Conservation (phyloP, 2,888 invertebrate species). For the Eledona agricola region DNA sequence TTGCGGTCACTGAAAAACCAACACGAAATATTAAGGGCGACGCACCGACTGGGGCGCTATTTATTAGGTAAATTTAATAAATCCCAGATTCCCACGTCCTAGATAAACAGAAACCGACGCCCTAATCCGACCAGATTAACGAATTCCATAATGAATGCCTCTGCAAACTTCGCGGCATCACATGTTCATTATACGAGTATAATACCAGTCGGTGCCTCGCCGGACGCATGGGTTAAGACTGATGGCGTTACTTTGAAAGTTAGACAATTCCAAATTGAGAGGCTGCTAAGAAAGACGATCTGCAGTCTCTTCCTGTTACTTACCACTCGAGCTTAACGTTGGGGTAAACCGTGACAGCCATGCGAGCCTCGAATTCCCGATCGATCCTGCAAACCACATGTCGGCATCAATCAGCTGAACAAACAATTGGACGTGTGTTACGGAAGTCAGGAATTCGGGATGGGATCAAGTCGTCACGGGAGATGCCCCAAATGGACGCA, state of each 20-base stretch:
- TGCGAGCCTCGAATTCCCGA: conserved; percentile 46
- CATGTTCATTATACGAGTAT: conserved; percentile 15
- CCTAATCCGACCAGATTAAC: conserved; percentile 6
- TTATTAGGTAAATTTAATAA: conserved; percentile 30
- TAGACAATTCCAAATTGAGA: conserved; percentile 36
- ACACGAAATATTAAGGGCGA: not conserved
- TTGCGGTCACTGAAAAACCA: conserved; percentile 5
- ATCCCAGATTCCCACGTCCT: conserved; percentile 18
- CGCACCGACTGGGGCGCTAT: conserved; percentile 11
- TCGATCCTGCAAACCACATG: conserved; percentile 50
- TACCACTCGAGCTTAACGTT: conserved; percentile 61
- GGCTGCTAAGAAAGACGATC: conserved; percentile 16
- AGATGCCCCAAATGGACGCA: too few species aligned
- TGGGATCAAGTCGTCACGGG: conserved; percentile 20
- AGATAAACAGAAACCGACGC: conserved; percentile 11
- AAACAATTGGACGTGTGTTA: conserved; percentile 35
- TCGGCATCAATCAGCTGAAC: conserved; percentile 46
- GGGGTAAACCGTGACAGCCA: conserved; percentile 61
- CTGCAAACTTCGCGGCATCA: too few species aligned
- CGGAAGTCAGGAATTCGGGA: conserved; percentile 34
- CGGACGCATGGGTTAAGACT: conserved; percentile 35
- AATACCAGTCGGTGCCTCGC: conserved; percentile 17
- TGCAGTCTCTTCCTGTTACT: conserved; percentile 50
- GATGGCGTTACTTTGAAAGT: conserved; percentile 38
- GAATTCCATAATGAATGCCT: not conserved